These are phyloP conservation scores for Orthosia gracilis DNA, from an alignment of 2,888 invertebrate genomes.

Conservation along the genomic window DNA sequence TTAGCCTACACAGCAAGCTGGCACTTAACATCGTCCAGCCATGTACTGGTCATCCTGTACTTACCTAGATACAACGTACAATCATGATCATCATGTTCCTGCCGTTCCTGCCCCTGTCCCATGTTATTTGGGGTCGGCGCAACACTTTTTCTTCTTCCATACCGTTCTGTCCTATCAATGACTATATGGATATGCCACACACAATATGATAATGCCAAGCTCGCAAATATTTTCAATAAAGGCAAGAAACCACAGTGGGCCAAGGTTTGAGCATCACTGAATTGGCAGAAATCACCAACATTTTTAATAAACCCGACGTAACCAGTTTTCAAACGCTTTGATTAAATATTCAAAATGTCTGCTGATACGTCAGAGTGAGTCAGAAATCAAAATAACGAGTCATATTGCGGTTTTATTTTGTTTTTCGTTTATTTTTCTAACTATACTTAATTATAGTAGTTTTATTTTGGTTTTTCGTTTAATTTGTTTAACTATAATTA, in stretches of 20 bases:
- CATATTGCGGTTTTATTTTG: conserved; percentile 9
- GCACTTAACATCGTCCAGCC: not conserved
- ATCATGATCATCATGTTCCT: too few relatives aligned
- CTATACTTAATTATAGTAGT: too few relatives aligned
- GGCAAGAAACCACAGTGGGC: not conserved
- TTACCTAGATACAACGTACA: too few relatives aligned
- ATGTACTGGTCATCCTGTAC: too few relatives aligned
- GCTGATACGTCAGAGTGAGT: conserved; percentile 31
- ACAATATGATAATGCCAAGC: too few relatives aligned
- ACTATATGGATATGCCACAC: not conserved
- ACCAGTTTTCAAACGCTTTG: conserved; percentile 46
- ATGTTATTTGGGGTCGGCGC: too few relatives aligned
- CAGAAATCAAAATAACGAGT: conserved; percentile 26
- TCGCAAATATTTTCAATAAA: conserved; percentile 4
- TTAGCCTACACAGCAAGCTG: too few relatives aligned
- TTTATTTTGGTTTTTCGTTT: too few relatives aligned
- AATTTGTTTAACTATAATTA: too few relatives aligned
- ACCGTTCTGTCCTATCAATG: too few relatives aligned
- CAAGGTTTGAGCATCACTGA: conserved; percentile 18
- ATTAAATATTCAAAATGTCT: conserved; percentile 54
- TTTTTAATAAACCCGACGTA: conserved; percentile 13
- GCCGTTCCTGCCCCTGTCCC: too few relatives aligned
- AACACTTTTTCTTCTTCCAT: too few relatives aligned
- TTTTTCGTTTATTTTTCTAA: not conserved
- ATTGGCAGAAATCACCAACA: conserved; percentile 20